Conservation (phyloP, 2,888 invertebrate genomes). For the Spilosoma lubricipeda region DNA sequence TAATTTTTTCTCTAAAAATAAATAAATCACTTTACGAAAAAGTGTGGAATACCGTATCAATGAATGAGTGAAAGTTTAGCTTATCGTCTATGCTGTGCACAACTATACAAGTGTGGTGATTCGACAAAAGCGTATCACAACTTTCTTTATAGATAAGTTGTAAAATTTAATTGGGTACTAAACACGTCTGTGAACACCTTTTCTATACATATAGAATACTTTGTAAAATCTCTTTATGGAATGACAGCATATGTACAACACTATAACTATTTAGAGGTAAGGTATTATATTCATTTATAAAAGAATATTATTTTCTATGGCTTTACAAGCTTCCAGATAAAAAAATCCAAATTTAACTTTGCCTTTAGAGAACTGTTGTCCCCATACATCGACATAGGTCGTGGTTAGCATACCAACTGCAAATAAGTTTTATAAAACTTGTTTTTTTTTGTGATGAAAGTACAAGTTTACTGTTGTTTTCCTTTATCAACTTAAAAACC, state of each 20-base stretch:
- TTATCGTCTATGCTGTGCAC: conserved; percentile 15
- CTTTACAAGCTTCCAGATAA: too few species aligned
- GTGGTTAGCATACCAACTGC: too few species aligned
- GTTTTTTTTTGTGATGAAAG: too few species aligned
- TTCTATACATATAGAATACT: neutral
- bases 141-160: conserved; percentile 29
- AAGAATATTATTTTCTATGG: too few species aligned
- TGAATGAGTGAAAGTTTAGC: conserved; percentile 17
- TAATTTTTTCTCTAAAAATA: neutral
- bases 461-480: too few species aligned
- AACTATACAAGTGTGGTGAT: conserved; percentile 2
- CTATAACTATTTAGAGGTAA: neutral
- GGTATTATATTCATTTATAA: too few species aligned
- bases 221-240: neutral
- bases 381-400: too few species aligned
- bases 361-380: too few species aligned
- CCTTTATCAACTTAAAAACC: too few species aligned
- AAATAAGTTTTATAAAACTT: too few species aligned
- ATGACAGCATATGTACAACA: neutral
- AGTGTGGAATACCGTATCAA: neutral
- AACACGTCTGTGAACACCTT: conserved; percentile 14
- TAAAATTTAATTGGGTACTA: conserved; percentile 30
- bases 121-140: conserved; percentile 30
- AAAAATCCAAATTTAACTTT: too few species aligned
- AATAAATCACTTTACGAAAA: neutral